A percentile compares a stretch with the other conserved stretches of the same genome.
phyloP scores from a whole-genome alignment of 2,888 invertebrate species.

The Cynaeus angustus region DNA sequence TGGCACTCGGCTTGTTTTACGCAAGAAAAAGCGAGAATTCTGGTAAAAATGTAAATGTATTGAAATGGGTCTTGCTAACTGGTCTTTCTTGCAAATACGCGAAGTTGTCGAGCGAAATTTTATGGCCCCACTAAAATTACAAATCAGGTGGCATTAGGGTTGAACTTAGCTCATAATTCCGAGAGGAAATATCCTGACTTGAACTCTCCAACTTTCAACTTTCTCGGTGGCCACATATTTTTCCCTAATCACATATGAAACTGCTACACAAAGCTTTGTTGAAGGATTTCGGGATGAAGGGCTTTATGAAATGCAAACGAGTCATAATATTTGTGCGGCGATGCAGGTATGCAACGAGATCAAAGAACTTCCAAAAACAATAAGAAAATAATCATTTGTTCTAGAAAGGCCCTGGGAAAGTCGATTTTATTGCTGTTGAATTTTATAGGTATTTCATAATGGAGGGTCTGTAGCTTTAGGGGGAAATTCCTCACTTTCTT shows the following conservation, averaged over 20 bases:
- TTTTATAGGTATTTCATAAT: conserved; percentile 41
- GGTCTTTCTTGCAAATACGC: conserved; percentile 20
- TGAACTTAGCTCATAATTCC: conserved; percentile 5
- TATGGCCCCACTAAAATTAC: conserved; percentile 21
- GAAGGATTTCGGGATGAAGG: conserved; percentile 7
- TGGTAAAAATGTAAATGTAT: conserved; percentile 33
- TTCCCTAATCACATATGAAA: conserved; percentile 25
- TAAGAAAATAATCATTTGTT: conserved; percentile 24
- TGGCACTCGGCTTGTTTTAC: conserved; percentile 26
- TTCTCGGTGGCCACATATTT: conserved; percentile 8
- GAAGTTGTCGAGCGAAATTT: conserved; percentile 30
- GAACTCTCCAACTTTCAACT: background rate
- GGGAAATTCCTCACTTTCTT: conserved; percentile 28
- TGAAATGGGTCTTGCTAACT: conserved; percentile 27
- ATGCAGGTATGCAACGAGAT: conserved; percentile 30
- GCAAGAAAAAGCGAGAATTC: conserved; percentile 15
- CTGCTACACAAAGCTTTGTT: conserved; percentile 26
- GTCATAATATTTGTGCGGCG: background rate
- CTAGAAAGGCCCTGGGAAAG: conserved; percentile 11
- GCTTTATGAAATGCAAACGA: conserved; percentile 31
- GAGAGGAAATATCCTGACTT: background rate
- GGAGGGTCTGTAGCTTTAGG: background rate
- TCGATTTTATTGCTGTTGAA: conserved; percentile 34
- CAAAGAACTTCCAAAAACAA: conserved; percentile 27
- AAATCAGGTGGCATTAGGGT: conserved; percentile 18